Evolutionary conservation across 2,113 vertebrate species (phyloP).

Genomic region (Lampris megalopsis): DNA sequence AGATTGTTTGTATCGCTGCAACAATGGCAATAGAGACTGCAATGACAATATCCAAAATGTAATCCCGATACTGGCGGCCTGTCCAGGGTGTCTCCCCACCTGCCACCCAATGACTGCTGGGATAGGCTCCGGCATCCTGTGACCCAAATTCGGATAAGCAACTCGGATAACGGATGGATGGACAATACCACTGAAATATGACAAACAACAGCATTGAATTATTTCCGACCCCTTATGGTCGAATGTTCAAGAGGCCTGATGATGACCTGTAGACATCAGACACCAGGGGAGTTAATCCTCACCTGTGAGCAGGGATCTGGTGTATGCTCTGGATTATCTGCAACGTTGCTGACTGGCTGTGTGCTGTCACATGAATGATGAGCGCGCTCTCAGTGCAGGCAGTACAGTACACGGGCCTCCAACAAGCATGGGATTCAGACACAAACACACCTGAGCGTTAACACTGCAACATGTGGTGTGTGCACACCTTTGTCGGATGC

Average conservation of each 20-base stretch:
- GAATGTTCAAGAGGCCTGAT: constrained; percentile 19
- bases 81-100: too few species aligned
- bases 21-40: background rate
- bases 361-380: constrained; percentile 21
- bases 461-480: background rate
- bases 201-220: too few species aligned
- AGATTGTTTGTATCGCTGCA: background rate
- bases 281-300: constrained; percentile 34
- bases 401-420: constrained; percentile 16
- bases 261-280: constrained; percentile 36
- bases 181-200: too few species aligned
- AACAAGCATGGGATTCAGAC: constrained; percentile 12
- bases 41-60: too few species aligned
- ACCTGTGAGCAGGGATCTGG: constrained; percentile 41
- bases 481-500: too few species aligned
- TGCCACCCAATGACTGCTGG: too few species aligned
- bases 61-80: too few species aligned
- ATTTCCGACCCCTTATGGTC: too few species aligned
- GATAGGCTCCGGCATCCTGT: too few species aligned
- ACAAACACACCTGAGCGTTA: background rate
- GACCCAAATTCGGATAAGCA: too few species aligned
- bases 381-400: constrained; percentile 33
- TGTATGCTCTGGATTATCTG: constrained; percentile 35
- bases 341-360: constrained; percentile 28
- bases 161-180: background rate